Percentiles rank a stretch among this genome's conserved stretches.
Conservation (phyloP, 1,140 invertebrate genomes). For the Propsilocerus akamusi region DNA sequence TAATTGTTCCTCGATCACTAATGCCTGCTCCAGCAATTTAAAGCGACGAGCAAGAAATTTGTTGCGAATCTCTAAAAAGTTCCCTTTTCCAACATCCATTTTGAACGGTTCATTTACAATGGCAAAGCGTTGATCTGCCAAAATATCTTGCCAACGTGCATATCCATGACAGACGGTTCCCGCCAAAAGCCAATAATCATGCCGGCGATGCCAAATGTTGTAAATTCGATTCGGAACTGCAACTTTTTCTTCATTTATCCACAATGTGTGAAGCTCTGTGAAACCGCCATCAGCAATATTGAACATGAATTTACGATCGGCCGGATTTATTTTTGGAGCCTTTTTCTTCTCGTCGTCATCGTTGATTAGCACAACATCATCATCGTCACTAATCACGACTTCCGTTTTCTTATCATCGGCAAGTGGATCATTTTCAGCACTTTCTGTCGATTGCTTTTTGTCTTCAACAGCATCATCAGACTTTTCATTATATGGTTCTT, state of each 20-base stretch:
- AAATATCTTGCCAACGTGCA: slow-evolving; percentile 97
- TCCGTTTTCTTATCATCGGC: not conserved
- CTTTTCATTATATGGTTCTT: slow-evolving; percentile 6
- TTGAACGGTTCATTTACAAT: slow-evolving; percentile 99
- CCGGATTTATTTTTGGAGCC: slow-evolving; percentile 27
- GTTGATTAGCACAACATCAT: slow-evolving; percentile 32
- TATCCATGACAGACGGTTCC: slow-evolving; percentile 98
- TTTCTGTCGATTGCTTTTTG: slow-evolving; percentile 11
- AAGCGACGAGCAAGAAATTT: slow-evolving; percentile 96
- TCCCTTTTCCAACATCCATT: slow-evolving; percentile 95
- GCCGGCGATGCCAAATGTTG: slow-evolving; percentile 93
- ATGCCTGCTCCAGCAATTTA: slow-evolving; percentile 92
- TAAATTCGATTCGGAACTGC: slow-evolving; percentile 88
- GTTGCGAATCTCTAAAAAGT: slow-evolving; percentile 98
- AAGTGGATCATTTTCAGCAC: slow-evolving; percentile 11
- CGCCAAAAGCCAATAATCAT: slow-evolving; percentile 98
- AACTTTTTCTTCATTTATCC: slow-evolving; percentile 96
- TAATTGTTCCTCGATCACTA: slow-evolving; percentile 97
- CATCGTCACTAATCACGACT: slow-evolving; percentile 22
- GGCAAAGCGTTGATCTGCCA: slow-evolving; percentile 90
- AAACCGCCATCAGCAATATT: slow-evolving; percentile 99
- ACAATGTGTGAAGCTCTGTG: slow-evolving; percentile 95
- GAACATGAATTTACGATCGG: slow-evolving; percentile 93
- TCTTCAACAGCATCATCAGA: slow-evolving; percentile 17
- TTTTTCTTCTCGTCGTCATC: slow-evolving; percentile 27